Evolutionary conservation across 2,797 vertebrate species (phyloP), one percentile per base, ranked within the genome.

Genomic region (Amblyopsis hoosieri): DNA sequence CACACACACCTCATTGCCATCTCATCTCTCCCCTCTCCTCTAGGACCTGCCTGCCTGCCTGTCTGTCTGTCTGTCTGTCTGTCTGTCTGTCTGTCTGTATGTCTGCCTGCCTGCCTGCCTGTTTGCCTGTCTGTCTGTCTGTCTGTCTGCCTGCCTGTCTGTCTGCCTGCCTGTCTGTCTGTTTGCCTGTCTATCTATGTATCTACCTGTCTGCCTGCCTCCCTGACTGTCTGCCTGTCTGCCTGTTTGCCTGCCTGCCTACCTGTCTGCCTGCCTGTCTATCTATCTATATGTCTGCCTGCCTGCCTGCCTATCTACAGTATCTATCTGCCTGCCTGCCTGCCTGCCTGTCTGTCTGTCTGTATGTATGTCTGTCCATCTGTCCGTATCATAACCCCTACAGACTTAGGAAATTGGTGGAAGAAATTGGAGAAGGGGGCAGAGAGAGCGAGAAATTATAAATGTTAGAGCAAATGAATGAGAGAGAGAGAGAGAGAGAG

Each of bases 1-100:
- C 82, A 78, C 75, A 85, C 74, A 86, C 81, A 80, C 78, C 79
- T 72, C 76, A 19, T 82, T 72, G 67, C 70, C 74, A 82, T 72
- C 67, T 78, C 74, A 71, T 52, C 64, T 60, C 64, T 45, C 60
- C 72, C 61, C 58, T 81, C 76, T 82, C 77, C 82, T 76, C 61
- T 45, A 54, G 73, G 73, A 81, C 78, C 85, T 86, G 75, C 88
- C 84, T 79, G 60, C 48, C 71, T 67, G 55, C 45, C 61, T 11
- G 10, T 11, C 33, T 31, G 12, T 4, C 31, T 33, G 6, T 33
- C 31, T 33, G 31, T 52, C 50, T 17, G 7, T 11, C 14, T 52
- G 17, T 12, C 51, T 53, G 23, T 12, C 51, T 23, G 15, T 23
- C 50, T 61, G 57, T 64, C 51, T 49, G 85, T 83, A 83, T 82